Evolutionary conservation across 2,888 invertebrate species (phyloP), one percentile per base, ranked within the genome.

Genomic region (Glaucopsyche alexis): DNA sequence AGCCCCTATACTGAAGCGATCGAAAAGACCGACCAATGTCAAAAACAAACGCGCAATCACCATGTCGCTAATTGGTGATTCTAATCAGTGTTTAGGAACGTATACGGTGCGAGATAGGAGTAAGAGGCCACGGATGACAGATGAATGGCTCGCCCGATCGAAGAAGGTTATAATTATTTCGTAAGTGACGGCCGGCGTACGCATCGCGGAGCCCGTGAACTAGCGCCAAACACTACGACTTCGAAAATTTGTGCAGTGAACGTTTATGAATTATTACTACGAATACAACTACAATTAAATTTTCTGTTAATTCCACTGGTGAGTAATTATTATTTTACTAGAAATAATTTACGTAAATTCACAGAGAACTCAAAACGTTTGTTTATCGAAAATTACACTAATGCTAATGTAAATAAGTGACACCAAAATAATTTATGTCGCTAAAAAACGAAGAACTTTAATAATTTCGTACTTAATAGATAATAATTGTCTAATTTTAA

Each of bases 61-160:
- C 52, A 42, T 16, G n/a, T 29, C 64, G 29, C 55, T 71, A 69
- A 11, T 65, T 74, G 71, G 47, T 71, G 29, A 72, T 72, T 72
- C 72, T 40, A 67, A 72, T 50, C 72, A 60, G 42, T 45, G 66
- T 45, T 72, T 9, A 29, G 47, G 45, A 45, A 69, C 72, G 66
- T 67, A 67, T 71, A 66, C 50, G 72, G 49, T 50, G 42, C 40
- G 50, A 66, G 66, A 72, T 66, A 50, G 52, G 42, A 72, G 72
- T 67, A 67, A 67, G 72, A 72, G 72, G 72, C 67, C 49, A 45
- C 50, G n/a, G 42, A 72, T 72, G 72, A 72, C 72, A 72, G 72
- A 72, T 72, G 72, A 72, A 72, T 67, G 72, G 72, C 64, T 67
- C 50, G 52, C 66, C 40, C 49, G 50, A 50, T 66, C 50, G 14